Evolutionary conservation across 2,888 invertebrate species (phyloP).

Genomic region (Argyresthia albistria): DNA sequence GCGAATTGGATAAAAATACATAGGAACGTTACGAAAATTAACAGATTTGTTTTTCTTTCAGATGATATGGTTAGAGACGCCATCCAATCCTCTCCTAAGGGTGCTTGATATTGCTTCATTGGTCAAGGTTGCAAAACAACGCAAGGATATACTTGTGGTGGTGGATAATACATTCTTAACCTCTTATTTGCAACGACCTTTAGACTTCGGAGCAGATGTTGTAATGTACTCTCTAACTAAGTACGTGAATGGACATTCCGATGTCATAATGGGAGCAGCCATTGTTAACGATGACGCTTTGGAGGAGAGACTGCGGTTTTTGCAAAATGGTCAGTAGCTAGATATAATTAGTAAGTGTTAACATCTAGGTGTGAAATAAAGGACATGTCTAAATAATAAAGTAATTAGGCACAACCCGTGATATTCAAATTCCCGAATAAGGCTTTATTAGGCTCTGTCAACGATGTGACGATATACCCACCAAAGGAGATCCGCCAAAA

Average conservation of each 20-base stretch:
- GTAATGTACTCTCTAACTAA: conserved; percentile 95
- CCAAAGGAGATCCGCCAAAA: too few species aligned
- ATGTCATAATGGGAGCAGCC: conserved; percentile 96
- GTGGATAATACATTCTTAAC: conserved; percentile 97
- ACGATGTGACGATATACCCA: too few species aligned
- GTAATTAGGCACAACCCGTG: too few species aligned
- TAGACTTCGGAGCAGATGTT: conserved; percentile 92
- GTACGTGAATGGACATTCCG: conserved; percentile 98
- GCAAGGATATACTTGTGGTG: conserved; percentile 75
- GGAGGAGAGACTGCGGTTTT: conserved; percentile 80
- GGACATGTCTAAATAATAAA: too few species aligned
- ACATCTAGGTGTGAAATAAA: background rate
- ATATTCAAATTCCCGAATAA: too few species aligned
- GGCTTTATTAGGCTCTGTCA: too few species aligned
- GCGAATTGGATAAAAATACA: too few species aligned
- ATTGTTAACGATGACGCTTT: conserved; percentile 82
- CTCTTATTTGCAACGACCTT: conserved; percentile 91
- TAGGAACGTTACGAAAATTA: background rate
- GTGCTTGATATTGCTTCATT: conserved; percentile 88
- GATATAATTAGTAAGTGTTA: background rate
- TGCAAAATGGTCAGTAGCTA: conserved; percentile 83
- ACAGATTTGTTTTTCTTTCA: conserved; percentile 28
- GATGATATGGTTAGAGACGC: conserved; percentile 95
- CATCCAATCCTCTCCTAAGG: conserved; percentile 95
- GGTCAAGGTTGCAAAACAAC: conserved; percentile 71